phyloP scores from a whole-genome alignment of 2,113 vertebrate species.

The Callipepla squamata region DNA sequence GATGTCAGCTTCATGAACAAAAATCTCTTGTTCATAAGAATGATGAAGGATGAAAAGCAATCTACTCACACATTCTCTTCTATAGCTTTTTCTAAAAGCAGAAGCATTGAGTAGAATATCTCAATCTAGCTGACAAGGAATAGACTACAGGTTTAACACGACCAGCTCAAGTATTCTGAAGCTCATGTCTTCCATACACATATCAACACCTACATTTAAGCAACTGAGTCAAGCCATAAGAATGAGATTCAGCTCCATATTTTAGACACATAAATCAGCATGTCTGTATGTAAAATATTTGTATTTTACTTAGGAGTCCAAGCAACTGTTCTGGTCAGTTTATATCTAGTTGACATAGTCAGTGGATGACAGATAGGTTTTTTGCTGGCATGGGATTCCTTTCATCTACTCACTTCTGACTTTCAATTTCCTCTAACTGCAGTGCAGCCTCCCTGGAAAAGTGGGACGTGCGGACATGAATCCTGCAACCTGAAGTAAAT shows the following conservation, averaged over 20 bases:
- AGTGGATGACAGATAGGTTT: background rate
- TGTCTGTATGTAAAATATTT: background rate
- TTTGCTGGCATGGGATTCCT: background rate
- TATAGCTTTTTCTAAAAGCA: background rate
- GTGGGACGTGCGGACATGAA: background rate
- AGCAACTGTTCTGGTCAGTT: background rate
- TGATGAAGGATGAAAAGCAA: background rate
- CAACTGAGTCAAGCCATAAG: accelerated
- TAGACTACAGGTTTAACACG: background rate
- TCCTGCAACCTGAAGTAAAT: background rate
- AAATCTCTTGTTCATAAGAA: background rate
- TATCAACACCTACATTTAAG: background rate
- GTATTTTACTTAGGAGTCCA: background rate
- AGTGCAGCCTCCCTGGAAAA: background rate
- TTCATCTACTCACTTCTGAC: background rate
- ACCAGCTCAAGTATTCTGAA: background rate
- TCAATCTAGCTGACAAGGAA: background rate
- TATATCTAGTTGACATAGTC: accelerated
- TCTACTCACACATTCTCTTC: background rate
- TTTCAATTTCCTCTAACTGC: background rate
- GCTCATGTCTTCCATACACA: background rate
- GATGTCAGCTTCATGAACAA: background rate
- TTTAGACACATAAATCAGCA: background rate
- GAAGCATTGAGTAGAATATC: background rate
- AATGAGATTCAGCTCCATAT: background rate